These are phyloP conservation scores for Disparrhopalites patrizii DNA, from an alignment of 2,888 invertebrate species.

Conservation along the genomic window DNA sequence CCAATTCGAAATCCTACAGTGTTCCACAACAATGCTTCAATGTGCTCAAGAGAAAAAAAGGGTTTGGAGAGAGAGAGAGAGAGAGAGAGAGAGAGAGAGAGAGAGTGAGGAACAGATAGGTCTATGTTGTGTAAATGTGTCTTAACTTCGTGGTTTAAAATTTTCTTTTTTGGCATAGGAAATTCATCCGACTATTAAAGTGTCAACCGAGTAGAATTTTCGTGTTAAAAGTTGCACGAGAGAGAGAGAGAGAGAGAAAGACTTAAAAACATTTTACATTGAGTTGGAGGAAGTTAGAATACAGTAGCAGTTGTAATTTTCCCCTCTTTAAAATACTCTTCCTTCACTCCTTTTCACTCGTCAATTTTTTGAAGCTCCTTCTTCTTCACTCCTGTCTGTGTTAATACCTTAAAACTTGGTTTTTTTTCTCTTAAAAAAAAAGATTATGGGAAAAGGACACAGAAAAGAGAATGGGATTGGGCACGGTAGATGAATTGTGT, in stretches of 20 bases:
- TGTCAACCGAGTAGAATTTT: conserved; percentile 25
- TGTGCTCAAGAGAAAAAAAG: neutral
- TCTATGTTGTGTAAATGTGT: too few species aligned
- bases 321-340: neutral
- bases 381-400: neutral
- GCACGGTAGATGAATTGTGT: conserved; percentile 21
- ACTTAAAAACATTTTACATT: conserved; percentile 9
- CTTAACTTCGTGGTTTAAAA: conserved; percentile 34
- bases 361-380: neutral
- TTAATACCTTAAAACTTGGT: too few species aligned
- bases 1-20: conserved; percentile 31
- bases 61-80: neutral
- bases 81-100: too few species aligned
- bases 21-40: conserved; percentile 28
- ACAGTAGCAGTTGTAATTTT: neutral
- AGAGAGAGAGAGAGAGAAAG: too few species aligned
- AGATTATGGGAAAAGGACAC: conserved; percentile 26
- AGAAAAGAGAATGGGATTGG: conserved; percentile 27
- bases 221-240: conserved; percentile 25
- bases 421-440: neutral
- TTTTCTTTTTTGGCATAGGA: conserved; percentile 26
- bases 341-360: conserved; percentile 4
- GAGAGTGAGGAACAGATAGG: too few species aligned
- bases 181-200: conserved; percentile 24
- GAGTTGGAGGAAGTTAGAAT: neutral